phyloP scores from a whole-genome alignment of 2,113 vertebrate species.

The rabbit (Oryctolagus cuniculus) region DNA sequence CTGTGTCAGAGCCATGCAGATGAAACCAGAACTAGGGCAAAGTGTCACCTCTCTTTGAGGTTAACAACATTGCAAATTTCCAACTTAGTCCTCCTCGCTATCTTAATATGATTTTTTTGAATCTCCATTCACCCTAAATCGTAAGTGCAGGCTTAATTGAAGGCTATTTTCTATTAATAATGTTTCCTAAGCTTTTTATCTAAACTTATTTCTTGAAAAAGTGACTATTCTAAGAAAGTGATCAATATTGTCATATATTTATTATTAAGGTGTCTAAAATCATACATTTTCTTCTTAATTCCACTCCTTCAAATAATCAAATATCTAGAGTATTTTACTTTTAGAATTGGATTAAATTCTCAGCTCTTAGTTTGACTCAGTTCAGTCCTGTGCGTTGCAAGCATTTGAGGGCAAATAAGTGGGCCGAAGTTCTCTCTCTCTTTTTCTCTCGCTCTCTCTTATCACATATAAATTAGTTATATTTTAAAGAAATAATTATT shows the following conservation, averaged over 20 bases:
- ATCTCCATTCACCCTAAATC: constrained; percentile 47
- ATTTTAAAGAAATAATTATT: no score
- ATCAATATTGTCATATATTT: background rate
- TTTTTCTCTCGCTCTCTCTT: no score
- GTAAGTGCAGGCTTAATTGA: background rate
- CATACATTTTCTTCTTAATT: background rate
- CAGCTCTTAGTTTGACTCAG: no score
- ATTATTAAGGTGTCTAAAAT: background rate
- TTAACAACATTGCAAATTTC: constrained; percentile 56
- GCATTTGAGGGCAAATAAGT: no score
- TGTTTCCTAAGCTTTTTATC: constrained; percentile 43
- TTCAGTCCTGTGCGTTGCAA: no score
- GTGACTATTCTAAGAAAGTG: constrained; percentile 36
- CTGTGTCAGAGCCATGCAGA: constrained; percentile 50
- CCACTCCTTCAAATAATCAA: background rate
- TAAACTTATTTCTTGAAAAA: constrained; percentile 12
- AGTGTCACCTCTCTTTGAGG: constrained; percentile 62
- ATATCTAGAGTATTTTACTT: background rate
- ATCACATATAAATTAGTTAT: no score
- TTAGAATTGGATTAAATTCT: background rate
- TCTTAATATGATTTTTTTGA: constrained; percentile 44
- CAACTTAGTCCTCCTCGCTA: constrained; percentile 8
- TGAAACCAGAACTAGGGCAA: constrained; percentile 69
- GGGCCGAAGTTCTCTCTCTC: no score
- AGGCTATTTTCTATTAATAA: constrained; percentile 6